Evolutionary conservation across 2,888 invertebrate species (phyloP).

Genomic region (Aplocera efformata): DNA sequence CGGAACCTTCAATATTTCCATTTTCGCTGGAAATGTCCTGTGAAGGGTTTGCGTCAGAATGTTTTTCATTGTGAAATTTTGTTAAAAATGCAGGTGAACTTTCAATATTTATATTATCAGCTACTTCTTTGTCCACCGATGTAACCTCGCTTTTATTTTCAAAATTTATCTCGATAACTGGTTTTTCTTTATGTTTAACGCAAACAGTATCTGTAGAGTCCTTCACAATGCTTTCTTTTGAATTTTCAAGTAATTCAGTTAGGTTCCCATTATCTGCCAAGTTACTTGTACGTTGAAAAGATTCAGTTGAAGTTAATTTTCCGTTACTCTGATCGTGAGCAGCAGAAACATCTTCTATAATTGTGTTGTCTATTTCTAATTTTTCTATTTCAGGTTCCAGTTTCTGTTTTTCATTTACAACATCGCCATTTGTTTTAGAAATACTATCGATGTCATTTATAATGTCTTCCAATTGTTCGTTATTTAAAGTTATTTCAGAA

Average conservation of each 20-base stretch:
- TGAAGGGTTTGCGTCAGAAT: background rate
- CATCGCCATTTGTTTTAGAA: constrained; percentile 18
- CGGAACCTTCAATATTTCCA: too few species aligned
- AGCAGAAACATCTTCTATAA: background rate
- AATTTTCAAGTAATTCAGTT: too few species aligned
- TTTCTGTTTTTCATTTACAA: constrained; percentile 6
- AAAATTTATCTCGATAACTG: too few species aligned
- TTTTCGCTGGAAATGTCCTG: too few species aligned
- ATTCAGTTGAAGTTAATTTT: background rate
- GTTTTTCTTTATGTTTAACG: too few species aligned
- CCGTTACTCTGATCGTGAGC: constrained; percentile 7
- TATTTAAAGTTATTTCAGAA: constrained; percentile 23
- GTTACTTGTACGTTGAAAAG: background rate
- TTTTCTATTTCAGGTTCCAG: too few species aligned
- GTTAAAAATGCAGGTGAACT: background rate
- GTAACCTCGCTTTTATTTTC: too few species aligned
- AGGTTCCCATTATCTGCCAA: background rate
- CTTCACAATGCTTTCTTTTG: too few species aligned
- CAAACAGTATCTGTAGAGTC: too few species aligned
- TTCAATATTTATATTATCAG: too few species aligned
- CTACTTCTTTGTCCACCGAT: too few species aligned
- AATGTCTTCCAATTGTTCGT: constrained; percentile 17
- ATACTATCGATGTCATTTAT: constrained; percentile 9
- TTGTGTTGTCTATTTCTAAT: background rate
- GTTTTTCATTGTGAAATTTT: background rate